A percentile compares a stretch with the other conserved stretches of the same genome.
Conservation (phyloP, 2,113 vertebrate genomes). For the Dolichotis patagonum region DNA sequence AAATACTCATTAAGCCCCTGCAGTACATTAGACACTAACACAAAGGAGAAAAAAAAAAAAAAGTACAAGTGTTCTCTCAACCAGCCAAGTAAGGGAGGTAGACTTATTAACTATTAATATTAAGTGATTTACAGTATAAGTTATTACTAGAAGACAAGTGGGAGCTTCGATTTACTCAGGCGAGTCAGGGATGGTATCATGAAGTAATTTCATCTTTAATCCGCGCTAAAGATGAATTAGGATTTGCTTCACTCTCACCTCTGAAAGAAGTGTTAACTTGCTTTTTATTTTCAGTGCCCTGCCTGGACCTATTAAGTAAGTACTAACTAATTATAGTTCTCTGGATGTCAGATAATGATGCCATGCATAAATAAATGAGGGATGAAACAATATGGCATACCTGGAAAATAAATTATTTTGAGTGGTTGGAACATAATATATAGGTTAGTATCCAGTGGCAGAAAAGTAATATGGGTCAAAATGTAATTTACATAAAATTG, state of each 20-base stretch:
- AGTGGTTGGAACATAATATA: neutral
- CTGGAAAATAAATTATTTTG: neutral
- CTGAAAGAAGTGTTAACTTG: neutral
- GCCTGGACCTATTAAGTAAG: neutral
- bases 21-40: neutral
- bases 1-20: neutral
- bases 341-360: neutral
- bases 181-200: neutral
- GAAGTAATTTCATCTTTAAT: neutral
- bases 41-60: neutral
- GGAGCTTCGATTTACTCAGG: neutral
- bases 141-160: neutral
- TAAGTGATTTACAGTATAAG: neutral
- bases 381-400: neutral
- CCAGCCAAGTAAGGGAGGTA: neutral
- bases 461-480: neutral
- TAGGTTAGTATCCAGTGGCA: neutral
- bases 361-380: neutral
- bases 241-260: neutral
- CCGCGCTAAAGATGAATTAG: neutral
- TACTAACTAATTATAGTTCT: neutral
- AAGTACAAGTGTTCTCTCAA: neutral
- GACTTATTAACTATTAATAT: neutral
- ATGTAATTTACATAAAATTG: neutral
- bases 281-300: neutral